Conservation (phyloP, 2,113 vertebrate species). For the Dromas ardeola region DNA sequence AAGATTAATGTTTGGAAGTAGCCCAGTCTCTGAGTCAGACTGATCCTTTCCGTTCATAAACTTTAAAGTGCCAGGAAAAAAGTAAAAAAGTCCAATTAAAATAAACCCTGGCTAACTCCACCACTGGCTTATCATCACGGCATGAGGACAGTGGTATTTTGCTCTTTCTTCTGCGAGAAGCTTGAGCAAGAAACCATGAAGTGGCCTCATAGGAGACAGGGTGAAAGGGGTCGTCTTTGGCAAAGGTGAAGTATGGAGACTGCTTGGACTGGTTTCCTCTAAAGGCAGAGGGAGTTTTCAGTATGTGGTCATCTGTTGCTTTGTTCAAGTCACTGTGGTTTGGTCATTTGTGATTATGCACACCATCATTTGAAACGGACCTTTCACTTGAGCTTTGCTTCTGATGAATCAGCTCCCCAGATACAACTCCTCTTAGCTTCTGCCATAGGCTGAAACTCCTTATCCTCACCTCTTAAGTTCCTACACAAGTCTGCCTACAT, state of each 20-base stretch:
- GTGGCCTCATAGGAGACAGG: neutral
- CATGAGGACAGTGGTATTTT: neutral
- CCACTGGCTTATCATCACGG: neutral
- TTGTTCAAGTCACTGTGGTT: neutral
- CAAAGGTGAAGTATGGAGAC: neutral
- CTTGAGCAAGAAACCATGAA: neutral
- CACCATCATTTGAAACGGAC: neutral
- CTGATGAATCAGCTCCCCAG: neutral
- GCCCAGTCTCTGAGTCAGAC: conserved; percentile 61
- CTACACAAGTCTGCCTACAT: neutral
- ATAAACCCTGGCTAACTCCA: conserved; percentile 14
- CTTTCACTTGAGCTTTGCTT: neutral
- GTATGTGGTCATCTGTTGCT: neutral
- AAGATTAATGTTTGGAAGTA: conserved; percentile 54
- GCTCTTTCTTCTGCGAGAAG: neutral
- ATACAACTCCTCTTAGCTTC: neutral
- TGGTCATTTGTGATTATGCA: neutral
- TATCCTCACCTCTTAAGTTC: neutral
- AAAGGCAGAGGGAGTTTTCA: neutral
- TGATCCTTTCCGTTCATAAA: conserved; percentile 61
- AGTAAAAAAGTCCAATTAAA: conserved; percentile 36
- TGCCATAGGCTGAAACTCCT: neutral
- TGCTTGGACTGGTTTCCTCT: neutral
- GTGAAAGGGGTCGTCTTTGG: neutral
- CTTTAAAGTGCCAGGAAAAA: conserved; percentile 60